Percentiles rank a stretch among this genome's conserved stretches.
These are phyloP conservation scores for Chaetura pelagica DNA, from an alignment of 2,113 vertebrate genomes.

Conservation along the genomic window DNA sequence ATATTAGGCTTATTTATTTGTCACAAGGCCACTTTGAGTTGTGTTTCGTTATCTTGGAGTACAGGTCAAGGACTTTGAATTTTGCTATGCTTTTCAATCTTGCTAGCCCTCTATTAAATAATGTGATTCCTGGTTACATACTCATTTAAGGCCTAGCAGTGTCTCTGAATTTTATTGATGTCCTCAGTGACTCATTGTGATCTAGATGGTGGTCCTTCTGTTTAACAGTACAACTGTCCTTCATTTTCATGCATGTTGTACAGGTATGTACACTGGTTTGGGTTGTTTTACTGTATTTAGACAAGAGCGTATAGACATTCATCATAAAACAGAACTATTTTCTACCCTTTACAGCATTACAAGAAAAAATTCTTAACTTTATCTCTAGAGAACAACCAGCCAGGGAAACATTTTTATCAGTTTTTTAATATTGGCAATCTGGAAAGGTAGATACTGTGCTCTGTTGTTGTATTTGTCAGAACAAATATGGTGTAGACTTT, in stretches of 20 bases:
- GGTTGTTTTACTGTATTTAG: background rate
- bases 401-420: background rate
- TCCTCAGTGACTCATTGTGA: background rate
- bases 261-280: background rate
- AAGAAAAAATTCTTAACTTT: background rate
- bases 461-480: background rate
- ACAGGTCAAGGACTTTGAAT: background rate
- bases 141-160: background rate
- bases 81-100: background rate
- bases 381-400: constrained; percentile 9
- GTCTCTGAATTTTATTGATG: background rate
- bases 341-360: background rate
- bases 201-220: background rate
- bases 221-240: background rate
- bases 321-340: background rate
- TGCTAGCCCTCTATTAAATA: background rate
- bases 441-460: background rate
- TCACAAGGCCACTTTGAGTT: background rate
- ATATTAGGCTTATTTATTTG: background rate
- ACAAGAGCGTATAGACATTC: background rate
- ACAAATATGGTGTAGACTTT: background rate
- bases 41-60: background rate
- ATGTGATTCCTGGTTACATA: background rate
- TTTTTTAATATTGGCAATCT: constrained; percentile 9
- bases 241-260: background rate